Percentiles rank a stretch among this genome's conserved stretches.
Evolutionary conservation across 2,113 vertebrate genomes (phyloP).

Genomic region (Danionella cerebrum): DNA sequence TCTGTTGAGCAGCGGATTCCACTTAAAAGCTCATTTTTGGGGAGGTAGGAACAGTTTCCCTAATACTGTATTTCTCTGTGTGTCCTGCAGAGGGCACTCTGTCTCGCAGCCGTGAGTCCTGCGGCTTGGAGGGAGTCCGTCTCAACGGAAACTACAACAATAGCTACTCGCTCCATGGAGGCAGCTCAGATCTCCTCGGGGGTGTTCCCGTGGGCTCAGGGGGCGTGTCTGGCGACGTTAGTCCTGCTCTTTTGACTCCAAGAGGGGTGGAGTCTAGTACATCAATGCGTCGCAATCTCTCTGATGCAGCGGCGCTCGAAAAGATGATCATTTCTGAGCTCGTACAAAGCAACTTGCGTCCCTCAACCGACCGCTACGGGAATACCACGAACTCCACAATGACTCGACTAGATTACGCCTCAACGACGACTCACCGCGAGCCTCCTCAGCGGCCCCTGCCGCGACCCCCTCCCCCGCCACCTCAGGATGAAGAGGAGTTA

Average conservation of each 20-base stretch:
- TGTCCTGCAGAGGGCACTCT: slow-evolving; percentile 70
- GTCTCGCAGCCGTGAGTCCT: slow-evolving; percentile 77
- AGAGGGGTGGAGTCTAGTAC: slow-evolving; percentile 57
- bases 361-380: slow-evolving; percentile 60
- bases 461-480: slow-evolving; percentile 63
- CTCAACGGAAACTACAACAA: slow-evolving; percentile 93
- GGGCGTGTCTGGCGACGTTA: slow-evolving; percentile 53
- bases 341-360: slow-evolving; percentile 86
- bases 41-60: too few species aligned
- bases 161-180: slow-evolving; percentile 83
- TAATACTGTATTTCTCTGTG: neutral
- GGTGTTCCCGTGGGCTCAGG: slow-evolving; percentile 58
- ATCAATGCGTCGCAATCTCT: slow-evolving; percentile 72
- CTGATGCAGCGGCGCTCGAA: slow-evolving; percentile 79
- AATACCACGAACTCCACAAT: slow-evolving; percentile 21
- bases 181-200: slow-evolving; percentile 73
- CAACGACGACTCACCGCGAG: slow-evolving; percentile 23
- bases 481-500: slow-evolving; percentile 71
- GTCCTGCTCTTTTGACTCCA: slow-evolving; percentile 63
- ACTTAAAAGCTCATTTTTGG: too few species aligned
- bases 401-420: slow-evolving; percentile 22
- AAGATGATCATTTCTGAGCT: slow-evolving; percentile 94
- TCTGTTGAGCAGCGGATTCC: too few species aligned
- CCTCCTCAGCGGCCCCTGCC: slow-evolving; percentile 51
- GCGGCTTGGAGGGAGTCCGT: slow-evolving; percentile 82